A percentile compares a stretch with the other conserved stretches of the same genome.
Evolutionary conservation across 92 coral and sea anemone genomes (phyloP).

Genomic region (Epizoanthus rinbou): DNA sequence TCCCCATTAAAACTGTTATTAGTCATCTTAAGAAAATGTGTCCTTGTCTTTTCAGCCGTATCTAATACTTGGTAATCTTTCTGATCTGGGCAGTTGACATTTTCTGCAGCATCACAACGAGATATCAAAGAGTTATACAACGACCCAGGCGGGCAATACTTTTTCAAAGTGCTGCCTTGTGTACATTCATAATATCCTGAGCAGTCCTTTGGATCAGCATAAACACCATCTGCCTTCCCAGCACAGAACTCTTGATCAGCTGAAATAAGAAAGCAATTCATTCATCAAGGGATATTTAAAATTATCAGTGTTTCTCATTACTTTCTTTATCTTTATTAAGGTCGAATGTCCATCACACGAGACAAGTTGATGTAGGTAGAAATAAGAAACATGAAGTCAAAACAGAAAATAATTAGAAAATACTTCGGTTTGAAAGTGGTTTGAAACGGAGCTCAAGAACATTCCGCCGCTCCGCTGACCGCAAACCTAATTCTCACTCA

Average conservation of each 20-base stretch:
- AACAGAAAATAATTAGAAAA: too few relatives aligned
- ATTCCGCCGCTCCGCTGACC: too few relatives aligned
- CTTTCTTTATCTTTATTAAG: neutral
- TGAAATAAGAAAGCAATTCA: neutral
- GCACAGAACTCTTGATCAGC: slow-evolving; percentile 37
- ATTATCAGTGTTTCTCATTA: neutral
- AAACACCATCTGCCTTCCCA: slow-evolving; percentile 21
- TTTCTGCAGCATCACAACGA: slow-evolving; percentile 31
- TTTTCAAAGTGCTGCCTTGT: slow-evolving; percentile 21
- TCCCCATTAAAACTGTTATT: slow-evolving; percentile 7
- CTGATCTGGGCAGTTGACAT: slow-evolving; percentile 21
- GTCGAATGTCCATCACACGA: neutral
- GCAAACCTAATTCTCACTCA: too few relatives aligned
- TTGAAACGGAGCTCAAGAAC: too few relatives aligned
- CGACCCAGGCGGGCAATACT: slow-evolving; percentile 31
- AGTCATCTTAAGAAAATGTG: neutral
- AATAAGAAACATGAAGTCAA: too few relatives aligned
- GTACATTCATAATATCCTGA: slow-evolving; percentile 27
- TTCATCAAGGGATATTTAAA: neutral
- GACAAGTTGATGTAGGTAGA: too few relatives aligned
- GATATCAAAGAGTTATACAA: slow-evolving; percentile 35
- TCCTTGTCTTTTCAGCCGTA: neutral
- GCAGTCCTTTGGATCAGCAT: slow-evolving; percentile 37
- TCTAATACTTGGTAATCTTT: neutral
- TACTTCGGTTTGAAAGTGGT: too few relatives aligned